Base-by-base conservation (phyloP, 2,113 vertebrate species). In the Malurus elegans region DNA sequence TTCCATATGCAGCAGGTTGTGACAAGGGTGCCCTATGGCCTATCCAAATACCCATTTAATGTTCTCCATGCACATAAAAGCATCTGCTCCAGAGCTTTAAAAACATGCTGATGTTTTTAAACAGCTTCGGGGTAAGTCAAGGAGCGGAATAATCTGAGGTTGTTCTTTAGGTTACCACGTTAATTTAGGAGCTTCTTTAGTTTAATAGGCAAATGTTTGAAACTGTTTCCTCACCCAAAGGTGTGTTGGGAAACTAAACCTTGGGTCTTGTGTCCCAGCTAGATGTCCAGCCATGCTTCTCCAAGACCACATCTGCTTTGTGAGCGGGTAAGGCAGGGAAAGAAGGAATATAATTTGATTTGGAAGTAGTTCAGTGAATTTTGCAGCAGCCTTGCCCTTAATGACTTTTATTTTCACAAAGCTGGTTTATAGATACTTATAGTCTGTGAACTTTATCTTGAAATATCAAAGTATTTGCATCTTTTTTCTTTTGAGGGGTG, bases 391-490 rank as follows among this genome's bases (percentile, higher is more conserved):
- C 40, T 29, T 80, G 29, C 56, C 47, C 58, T 82, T 90, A 90
- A 86, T 76, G 45, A 71, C 51, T 94, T 94, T 61, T 82, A 48
- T 95, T 95, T 40, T 78, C 69, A 70, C 40, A 82, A 58, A 56
- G 6, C 19, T 78, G 36, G 8, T 80, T 94, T 90, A 32, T 58
- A 58, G 65, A 28, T 96, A 75, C 38, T 93, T 91, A 44, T 4
- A 86, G 34, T 88, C 74, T 14, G n/a, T 92, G 71, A 94, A 86
- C n/a, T 85, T 94, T 93, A 91, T 78, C 88, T 93, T 88, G 58
- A 86, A 92, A 91, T 92, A 93, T 45, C 54, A 91, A 88, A 96
- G 91, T 93, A 88, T 93, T 85, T 94, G 58, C 86, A 70, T 79
- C 32, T 45, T 85, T 66, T 90, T 83, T 28, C 66, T 75, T 88